Base-by-base conservation (phyloP, 2,888 invertebrate species). In the Stenoptilia bipunctidactyla region DNA sequence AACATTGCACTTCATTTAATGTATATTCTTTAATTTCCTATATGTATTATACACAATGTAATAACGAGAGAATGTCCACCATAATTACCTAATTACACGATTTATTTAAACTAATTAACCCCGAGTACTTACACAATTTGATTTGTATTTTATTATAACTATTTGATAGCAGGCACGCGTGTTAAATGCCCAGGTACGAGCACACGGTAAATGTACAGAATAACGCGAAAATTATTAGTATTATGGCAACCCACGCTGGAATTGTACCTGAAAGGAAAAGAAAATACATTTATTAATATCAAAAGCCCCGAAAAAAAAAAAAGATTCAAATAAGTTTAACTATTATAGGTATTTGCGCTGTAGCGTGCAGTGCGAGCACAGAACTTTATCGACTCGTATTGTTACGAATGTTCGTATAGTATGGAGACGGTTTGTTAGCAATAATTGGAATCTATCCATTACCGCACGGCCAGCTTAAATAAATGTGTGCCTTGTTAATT, bases 171-270 rank as follows among this genome's bases (percentile, higher is more conserved):
- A 42, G 37, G 45, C 54, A 46, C 52, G 15, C 20, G 27, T 42
- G 46, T 67, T 83, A 91, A 69, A 95, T 90, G 58, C 91, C 94
- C 66, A 95, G 63, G 74, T 91, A 94, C 52, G 94, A 93, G 83
- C 94, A 94, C 52, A 93, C 61, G 46, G 90, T 77, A 77, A 95
- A 94, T 43, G 93, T 92, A 58, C 89, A 85, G 68, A 93, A 90
- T 43, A 95, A 85, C 50, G 92, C 90, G 50, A 90, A 70, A 45
- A 94, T 79, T 51, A 95, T 90, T 39, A 93, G 83, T 46, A 91
- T 53, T 44, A 93, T 87, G 55, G 92, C 93, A 47, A 92, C 69
- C 93, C 93, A 94, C 46, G 90, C 89, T 43, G 94, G 94, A 58
- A 94, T 85, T 40, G 92, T 90, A 75, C 87, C 94, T 94, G 86